Evolutionary conservation across 2,888 invertebrate species (phyloP).

Genomic region (Aphidius colemani): DNA sequence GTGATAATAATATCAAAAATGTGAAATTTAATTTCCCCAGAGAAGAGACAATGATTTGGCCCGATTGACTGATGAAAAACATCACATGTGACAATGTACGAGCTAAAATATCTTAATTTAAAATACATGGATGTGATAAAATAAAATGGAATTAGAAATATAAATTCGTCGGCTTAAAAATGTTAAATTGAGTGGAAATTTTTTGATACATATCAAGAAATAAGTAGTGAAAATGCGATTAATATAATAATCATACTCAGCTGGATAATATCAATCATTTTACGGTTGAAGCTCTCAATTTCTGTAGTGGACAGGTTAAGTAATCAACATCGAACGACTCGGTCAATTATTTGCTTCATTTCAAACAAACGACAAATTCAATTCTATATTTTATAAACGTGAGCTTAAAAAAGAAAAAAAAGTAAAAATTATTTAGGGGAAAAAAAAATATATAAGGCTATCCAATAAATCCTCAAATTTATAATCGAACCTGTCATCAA

Average conservation of each 20-base stretch:
- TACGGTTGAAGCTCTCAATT: constrained; percentile 39
- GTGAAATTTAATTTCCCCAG: constrained; percentile 15
- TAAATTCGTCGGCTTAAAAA: neutral
- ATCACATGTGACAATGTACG: neutral
- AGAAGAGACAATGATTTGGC: constrained; percentile 14
- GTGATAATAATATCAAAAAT: too few relatives aligned
- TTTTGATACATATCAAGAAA: constrained; percentile 38
- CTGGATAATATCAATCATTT: constrained; percentile 50
- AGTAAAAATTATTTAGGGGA: neutral
- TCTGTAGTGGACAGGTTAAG: constrained; percentile 49
- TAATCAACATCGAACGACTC: constrained; percentile 36
- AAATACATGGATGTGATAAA: neutral
- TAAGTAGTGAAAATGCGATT: constrained; percentile 42
- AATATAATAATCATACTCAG: constrained; percentile 54
- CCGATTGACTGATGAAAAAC: constrained; percentile 17
- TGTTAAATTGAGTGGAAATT: constrained; percentile 18
- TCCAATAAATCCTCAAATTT: constrained; percentile 4
- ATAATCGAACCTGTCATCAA: neutral
- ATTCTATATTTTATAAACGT: constrained; percentile 1
- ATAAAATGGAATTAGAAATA: neutral
- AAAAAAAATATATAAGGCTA: neutral
- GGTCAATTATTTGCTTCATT: constrained; percentile 44
- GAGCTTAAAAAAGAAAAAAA: constrained; percentile 14
- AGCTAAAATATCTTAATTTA: too few relatives aligned
- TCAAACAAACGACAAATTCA: constrained; percentile 26